A percentile compares a stretch with the other conserved stretches of the same genome.
These are phyloP conservation scores for Sycophila sp. DNA, from an alignment of 1,140 invertebrate genomes.

Conservation along the genomic window DNA sequence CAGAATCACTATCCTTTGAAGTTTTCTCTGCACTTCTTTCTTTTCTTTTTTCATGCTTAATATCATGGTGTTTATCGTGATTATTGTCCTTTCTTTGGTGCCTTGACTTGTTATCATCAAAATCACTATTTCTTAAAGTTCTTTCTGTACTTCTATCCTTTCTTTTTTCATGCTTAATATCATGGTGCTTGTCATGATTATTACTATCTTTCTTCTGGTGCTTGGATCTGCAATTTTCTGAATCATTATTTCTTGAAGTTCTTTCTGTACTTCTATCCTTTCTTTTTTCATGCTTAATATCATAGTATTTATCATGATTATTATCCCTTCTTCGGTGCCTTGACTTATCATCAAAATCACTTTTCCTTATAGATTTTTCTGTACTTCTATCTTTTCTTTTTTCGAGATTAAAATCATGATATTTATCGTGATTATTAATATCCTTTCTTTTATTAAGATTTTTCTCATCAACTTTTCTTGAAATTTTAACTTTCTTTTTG, in stretches of 20 bases:
- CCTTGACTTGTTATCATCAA: background rate
- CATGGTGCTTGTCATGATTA: background rate
- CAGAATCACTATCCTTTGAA: constrained; percentile 18
- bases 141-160: constrained; percentile 30
- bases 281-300: constrained; percentile 10
- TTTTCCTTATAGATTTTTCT: constrained; percentile 5
- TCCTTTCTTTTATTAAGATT: too few relatives aligned
- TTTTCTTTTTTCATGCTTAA: constrained; percentile 8
- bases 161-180: constrained; percentile 11
- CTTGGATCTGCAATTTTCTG: constrained; percentile 6
- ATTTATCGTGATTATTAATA: too few relatives aligned
- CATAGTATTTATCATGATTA: constrained; percentile 1
- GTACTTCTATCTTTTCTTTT: constrained; percentile 27
- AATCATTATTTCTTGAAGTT: background rate
- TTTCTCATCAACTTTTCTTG: too few relatives aligned
- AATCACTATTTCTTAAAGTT: constrained; percentile 14
- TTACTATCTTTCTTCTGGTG: constrained; percentile 14
- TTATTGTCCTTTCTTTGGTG: constrained; percentile 4
- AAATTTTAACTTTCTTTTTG: too few relatives aligned
- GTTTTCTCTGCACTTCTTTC: constrained; percentile 1
- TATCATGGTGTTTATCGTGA: constrained; percentile 1
- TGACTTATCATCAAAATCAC: constrained; percentile 1
- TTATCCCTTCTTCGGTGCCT: constrained; percentile 1
- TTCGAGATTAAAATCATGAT: too few relatives aligned
- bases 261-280: constrained; percentile 28